A percentile compares a stretch with the other conserved stretches of the same genome.
Evolutionary conservation across 2,888 invertebrate genomes (phyloP).

Genomic region (Sussaba pulchella): DNA sequence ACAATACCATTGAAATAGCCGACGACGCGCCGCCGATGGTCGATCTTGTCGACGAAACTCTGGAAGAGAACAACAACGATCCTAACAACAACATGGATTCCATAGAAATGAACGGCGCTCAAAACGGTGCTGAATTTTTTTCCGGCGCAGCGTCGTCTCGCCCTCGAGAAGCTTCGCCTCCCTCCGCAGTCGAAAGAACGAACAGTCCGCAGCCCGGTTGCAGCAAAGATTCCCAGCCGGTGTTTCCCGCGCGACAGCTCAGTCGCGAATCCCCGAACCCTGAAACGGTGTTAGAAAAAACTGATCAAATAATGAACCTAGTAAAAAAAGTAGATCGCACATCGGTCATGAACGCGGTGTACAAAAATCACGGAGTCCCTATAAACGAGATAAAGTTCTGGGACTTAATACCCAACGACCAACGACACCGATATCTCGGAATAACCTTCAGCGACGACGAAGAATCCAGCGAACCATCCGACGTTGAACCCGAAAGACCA

Average conservation of each 20-base stretch:
- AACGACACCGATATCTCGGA: slow-evolving; percentile 45
- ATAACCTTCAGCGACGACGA: no score
- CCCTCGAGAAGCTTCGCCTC: background rate
- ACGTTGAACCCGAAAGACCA: background rate
- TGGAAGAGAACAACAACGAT: slow-evolving; percentile 78
- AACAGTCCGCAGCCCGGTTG: slow-evolving; percentile 73
- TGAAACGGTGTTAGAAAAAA: slow-evolving; percentile 47
- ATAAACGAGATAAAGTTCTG: slow-evolving; percentile 71
- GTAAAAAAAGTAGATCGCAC: slow-evolving; percentile 62
- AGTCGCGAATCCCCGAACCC: background rate
- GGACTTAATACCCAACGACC: slow-evolving; percentile 70
- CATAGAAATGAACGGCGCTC: slow-evolving; percentile 44
- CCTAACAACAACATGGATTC: slow-evolving; percentile 76
- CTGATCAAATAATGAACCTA: slow-evolving; percentile 55
- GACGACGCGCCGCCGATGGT: background rate
- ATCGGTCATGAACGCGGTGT: slow-evolving; percentile 58
- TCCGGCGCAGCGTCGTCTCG: background rate
- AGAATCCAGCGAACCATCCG: background rate
- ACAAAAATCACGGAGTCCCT: slow-evolving; percentile 46
- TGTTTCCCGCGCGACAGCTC: background rate
- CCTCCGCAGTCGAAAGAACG: background rate
- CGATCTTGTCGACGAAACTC: slow-evolving; percentile 51
- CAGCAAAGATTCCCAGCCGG: slow-evolving; percentile 70
- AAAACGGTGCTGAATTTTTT: background rate
- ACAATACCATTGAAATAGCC: background rate